Base-by-base conservation (phyloP, 2,113 vertebrate species). In the Callipepla squamata region DNA sequence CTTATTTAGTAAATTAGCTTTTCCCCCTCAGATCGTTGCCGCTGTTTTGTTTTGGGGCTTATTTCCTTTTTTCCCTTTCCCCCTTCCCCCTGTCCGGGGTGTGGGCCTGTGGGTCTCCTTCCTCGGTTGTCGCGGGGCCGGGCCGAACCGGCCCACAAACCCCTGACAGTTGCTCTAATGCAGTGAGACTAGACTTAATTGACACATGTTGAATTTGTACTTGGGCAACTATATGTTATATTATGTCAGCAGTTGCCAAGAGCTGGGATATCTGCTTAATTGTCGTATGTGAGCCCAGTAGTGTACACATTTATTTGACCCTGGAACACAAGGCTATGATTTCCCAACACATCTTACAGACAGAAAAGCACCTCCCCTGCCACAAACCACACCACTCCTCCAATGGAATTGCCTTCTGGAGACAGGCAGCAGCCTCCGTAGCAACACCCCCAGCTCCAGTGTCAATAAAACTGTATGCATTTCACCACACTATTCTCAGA, bases 241-340 rank as follows among this genome's bases (percentile, higher is more conserved):
- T 61, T 47, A 85, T 95, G 92, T 95, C 95, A 97, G 95, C 87
- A 94, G 78, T 55, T 91, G 91, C 82, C 85, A 80, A 81, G 61
- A 95, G 89, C 85, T 80, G 9, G 51, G 90, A 92, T 85, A 97
- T 89, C 94, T 97, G 96, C 93, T 95, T 21, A 0, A 53, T 62
- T 93, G 90, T 92, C 95, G 44, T 73, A 68, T 4, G 16, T 0
- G 16, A 90, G 88, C 66, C 85, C 79, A 77, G 91, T 89, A 93
- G 83, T 1, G 0, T 2, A 0, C 67, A 90, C 89, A 80, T 92
- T 20, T 91, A 80, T 92, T 20, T 91, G 93, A 95, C 91, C 89
- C 87, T 16, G 4, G 66, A 74, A 90, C 62, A 51, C 77, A 51
- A 75, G 25, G 77, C 57, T 28, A 45, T 63, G 34, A 70, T 75